Evolutionary conservation across 2,113 vertebrate genomes (phyloP).

Genomic region (Dromiciops gliroides): DNA sequence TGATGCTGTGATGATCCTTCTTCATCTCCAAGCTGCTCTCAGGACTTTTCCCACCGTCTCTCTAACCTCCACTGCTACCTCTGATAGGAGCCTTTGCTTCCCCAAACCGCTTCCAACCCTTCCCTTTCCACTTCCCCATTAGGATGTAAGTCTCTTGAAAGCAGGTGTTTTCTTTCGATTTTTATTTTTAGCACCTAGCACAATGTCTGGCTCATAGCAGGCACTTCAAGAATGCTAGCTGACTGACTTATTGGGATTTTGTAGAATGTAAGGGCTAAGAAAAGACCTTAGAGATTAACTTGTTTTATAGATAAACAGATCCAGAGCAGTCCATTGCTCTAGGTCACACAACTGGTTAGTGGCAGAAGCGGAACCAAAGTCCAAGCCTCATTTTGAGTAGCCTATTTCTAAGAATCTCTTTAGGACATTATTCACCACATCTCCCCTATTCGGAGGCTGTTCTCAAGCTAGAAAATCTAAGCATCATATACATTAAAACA

Average conservation of each 20-base stretch:
- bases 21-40: not conserved
- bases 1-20: not conserved
- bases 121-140: not conserved
- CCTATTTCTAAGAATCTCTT: not conserved
- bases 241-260: not conserved
- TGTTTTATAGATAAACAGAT: not conserved
- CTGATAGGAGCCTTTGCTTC: not conserved
- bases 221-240: not conserved
- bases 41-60: not conserved
- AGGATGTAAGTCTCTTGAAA: not conserved
- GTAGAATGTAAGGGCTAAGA: not conserved
- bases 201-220: not conserved
- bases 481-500: not conserved
- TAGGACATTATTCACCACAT: not conserved
- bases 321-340: not conserved
- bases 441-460: not conserved
- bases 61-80: not conserved
- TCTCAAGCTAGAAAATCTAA: not conserved
- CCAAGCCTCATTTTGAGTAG: not conserved
- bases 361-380: not conserved
- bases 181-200: not conserved
- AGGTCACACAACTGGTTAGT: not conserved
- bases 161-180: not conserved
- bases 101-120: not conserved
- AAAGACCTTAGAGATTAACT: not conserved